These are phyloP conservation scores for Lysandra coridon DNA, from an alignment of 2,888 invertebrate species.

Conservation along the genomic window DNA sequence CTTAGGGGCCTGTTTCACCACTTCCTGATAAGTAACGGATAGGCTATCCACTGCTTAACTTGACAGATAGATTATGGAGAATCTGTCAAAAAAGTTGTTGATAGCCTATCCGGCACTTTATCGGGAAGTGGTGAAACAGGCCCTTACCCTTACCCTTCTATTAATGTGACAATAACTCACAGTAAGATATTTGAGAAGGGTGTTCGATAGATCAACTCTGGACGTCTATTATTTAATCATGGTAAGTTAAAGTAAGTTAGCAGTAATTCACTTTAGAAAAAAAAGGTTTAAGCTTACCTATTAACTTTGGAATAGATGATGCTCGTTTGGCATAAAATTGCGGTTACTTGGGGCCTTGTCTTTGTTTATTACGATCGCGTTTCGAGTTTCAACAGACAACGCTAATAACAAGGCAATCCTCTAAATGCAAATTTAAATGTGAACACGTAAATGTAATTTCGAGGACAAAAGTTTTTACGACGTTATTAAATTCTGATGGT, in stretches of 20 bases:
- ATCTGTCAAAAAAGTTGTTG: too few relatives aligned
- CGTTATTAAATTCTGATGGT: not conserved
- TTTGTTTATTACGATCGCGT: not conserved
- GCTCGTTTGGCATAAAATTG: not conserved
- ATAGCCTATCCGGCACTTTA: too few relatives aligned
- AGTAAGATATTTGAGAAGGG: not conserved
- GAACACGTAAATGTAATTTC: constrained; percentile 2
- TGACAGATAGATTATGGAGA: too few relatives aligned
- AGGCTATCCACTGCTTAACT: too few relatives aligned
- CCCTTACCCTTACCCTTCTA: not conserved
- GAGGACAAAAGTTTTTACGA: not conserved
- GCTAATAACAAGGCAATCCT: constrained; percentile 6
- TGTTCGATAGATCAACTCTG: not conserved
- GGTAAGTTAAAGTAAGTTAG: not conserved
- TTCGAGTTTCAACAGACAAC: constrained; percentile 1
- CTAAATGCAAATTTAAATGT: not conserved
- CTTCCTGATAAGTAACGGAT: too few relatives aligned
- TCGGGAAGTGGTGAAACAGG: too few relatives aligned
- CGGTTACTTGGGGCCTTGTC: not conserved
- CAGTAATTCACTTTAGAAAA: not conserved
- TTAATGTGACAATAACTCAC: not conserved
- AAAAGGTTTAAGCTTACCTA: not conserved
- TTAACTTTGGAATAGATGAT: not conserved
- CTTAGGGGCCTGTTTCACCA: too few relatives aligned
- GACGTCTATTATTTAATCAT: not conserved